Percentiles rank a stretch among this genome's conserved stretches.
These are phyloP conservation scores for Tupaia chinensis DNA, from an alignment of 2,113 vertebrate genomes.

Conservation along the genomic window DNA sequence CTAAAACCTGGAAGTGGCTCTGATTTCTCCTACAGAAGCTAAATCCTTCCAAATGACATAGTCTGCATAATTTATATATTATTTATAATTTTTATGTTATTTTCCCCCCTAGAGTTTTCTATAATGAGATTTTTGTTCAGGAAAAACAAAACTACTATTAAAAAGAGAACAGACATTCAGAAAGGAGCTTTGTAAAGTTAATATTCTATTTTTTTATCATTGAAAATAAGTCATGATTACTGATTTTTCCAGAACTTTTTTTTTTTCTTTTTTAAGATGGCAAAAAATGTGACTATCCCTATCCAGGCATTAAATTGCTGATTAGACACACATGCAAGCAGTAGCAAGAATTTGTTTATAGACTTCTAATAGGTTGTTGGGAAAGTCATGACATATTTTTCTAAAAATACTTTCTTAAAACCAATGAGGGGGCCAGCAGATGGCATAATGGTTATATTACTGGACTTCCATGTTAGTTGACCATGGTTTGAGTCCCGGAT, in stretches of 20 bases:
- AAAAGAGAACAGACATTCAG: neutral
- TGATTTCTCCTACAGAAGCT: neutral
- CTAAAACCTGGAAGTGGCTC: neutral
- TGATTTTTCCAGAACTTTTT: neutral
- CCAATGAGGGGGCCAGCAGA: neutral
- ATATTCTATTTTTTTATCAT: neutral
- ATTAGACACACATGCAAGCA: neutral
- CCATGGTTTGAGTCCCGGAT: no score
- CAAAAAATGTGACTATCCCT: neutral
- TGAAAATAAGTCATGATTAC: neutral
- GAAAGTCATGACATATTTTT: no score
- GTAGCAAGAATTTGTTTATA: neutral
- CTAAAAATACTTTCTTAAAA: neutral
- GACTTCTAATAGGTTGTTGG: neutral
- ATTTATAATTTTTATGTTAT: neutral
- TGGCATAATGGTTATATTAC: no score
- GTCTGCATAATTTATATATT: neutral
- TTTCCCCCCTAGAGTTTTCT: conserved; percentile 20
- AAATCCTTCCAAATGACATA: neutral
- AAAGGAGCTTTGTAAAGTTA: neutral
- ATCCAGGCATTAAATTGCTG: neutral
- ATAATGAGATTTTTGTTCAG: conserved; percentile 9
- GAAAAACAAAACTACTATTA: neutral
- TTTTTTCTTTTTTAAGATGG: neutral
- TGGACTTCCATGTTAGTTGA: no score